Percentiles rank a stretch among this genome's conserved stretches.
Conservation (phyloP, 2,113 vertebrate genomes). For the Euleptes europaea region DNA sequence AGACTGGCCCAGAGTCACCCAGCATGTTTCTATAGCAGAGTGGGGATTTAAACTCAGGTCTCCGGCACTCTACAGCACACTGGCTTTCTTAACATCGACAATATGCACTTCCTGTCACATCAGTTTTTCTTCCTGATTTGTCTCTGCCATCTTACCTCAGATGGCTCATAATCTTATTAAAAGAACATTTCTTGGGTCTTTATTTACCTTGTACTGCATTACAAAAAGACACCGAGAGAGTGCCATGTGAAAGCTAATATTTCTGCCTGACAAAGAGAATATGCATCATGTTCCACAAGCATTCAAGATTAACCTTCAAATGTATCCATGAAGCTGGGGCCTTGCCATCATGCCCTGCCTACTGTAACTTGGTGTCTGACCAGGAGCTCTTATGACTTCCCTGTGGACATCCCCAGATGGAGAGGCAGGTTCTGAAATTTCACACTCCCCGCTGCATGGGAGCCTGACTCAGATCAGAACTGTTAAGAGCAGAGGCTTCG, state of each 20-base stretch:
- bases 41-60: no score
- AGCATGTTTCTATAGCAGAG: no score
- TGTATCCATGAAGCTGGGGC: neutral
- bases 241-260: neutral
- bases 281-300: neutral
- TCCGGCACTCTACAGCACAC: no score
- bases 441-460: no score
- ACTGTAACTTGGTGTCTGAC: neutral
- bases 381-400: neutral
- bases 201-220: neutral
- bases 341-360: neutral
- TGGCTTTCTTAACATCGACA: no score
- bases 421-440: no score
- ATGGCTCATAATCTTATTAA: neutral
- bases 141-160: neutral
- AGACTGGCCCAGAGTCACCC: no score
- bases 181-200: neutral
- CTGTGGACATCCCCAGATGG: no score
- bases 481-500: no score
- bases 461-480: no score
- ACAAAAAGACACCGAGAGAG: neutral
- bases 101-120: no score
- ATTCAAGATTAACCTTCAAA: neutral
- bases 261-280: neutral
- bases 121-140: no score